Base-by-base conservation (phyloP, 2,888 invertebrate species). In the Operophtera brumata region DNA sequence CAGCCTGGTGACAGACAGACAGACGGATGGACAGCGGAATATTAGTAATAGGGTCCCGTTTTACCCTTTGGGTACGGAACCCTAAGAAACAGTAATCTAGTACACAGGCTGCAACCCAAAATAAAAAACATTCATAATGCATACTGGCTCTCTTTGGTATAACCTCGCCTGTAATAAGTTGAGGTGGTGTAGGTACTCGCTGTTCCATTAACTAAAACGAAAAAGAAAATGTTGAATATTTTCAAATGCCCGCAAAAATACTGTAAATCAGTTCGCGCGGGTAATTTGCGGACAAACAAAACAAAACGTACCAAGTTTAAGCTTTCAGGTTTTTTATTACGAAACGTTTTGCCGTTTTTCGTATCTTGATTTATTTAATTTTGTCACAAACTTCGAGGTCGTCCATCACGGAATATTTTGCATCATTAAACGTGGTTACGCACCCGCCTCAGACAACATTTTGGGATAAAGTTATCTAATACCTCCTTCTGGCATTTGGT, bases 231-330 rank as follows among this genome's bases (percentile, higher is more conserved):
- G 34, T 54, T 61, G 36, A 54, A 56, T 47, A 44, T 54, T 47
- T 44, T 13, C 50, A 54, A 59, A 57, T 42, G 49, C 50, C 54
- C 44, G 54, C 55, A 48, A 51, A 57, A 61, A 60, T 57, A 54
- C 62, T 57, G 55, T 64, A 62, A 64, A 64, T 64, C 62, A 64
- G 60, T 62, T 47, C 45, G 49, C 59, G 37, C 45, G 58, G 55
- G 60, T 60, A 59, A 60, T 62, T 62, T 65, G 59, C 47, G 48
- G 56, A 52, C 53, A 20, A 61, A 65, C 61, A 56, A 56, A 62
- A 61, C 56, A 65, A 61, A 61, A 65, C 52, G 50, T 58, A 43
- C 42, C 46, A 53, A 61, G 56, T 58, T 55, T 45, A 50, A 57
- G 53, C 57, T 57, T 57, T 51, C 54, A 40, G 43, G 46, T 58